Percentiles rank a stretch among this genome's conserved stretches.
Evolutionary conservation across 1,140 invertebrate species (phyloP).

Genomic region (Ips typographus): DNA sequence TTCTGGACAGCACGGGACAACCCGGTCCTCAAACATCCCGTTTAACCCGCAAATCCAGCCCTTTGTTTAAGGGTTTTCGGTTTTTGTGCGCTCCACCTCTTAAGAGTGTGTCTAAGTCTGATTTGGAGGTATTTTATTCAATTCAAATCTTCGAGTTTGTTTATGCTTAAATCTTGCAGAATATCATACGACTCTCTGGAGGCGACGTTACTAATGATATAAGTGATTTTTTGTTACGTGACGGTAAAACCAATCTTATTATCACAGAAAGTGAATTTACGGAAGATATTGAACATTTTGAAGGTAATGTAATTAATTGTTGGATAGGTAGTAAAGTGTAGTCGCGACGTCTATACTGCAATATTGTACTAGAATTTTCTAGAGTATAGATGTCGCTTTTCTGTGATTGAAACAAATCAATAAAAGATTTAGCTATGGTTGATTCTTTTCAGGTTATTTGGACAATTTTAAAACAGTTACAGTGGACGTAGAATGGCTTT

Average conservation of each 20-base stretch:
- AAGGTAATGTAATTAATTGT: conserved; percentile 40
- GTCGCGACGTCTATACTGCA: too few relatives aligned
- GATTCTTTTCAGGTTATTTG: conserved; percentile 40
- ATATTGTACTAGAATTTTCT: too few relatives aligned
- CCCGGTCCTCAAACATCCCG: conserved; percentile 45
- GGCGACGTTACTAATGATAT: conserved; percentile 38
- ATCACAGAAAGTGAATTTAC: conserved; percentile 43
- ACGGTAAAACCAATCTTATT: conserved; percentile 42
- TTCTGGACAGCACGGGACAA: conserved; percentile 42
- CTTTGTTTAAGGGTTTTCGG: conserved; percentile 45
- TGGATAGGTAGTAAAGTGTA: too few relatives aligned
- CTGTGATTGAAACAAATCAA: neutral
- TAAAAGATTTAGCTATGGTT: neutral
- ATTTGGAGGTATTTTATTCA: conserved; percentile 43
- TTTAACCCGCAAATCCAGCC: conserved; percentile 34
- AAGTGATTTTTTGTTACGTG: conserved; percentile 38
- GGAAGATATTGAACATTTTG: conserved; percentile 44
- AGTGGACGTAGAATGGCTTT: conserved; percentile 50
- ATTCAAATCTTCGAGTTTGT: neutral
- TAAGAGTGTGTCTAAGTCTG: conserved; percentile 35
- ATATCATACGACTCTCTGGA: conserved; percentile 40
- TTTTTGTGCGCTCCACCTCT: conserved; percentile 45
- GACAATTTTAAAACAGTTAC: conserved; percentile 43
- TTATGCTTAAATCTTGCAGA: conserved; percentile 34
- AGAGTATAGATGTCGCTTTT: too few relatives aligned